Conservation (phyloP, 2,113 vertebrate species). For the Maccullochella peelii region DNA sequence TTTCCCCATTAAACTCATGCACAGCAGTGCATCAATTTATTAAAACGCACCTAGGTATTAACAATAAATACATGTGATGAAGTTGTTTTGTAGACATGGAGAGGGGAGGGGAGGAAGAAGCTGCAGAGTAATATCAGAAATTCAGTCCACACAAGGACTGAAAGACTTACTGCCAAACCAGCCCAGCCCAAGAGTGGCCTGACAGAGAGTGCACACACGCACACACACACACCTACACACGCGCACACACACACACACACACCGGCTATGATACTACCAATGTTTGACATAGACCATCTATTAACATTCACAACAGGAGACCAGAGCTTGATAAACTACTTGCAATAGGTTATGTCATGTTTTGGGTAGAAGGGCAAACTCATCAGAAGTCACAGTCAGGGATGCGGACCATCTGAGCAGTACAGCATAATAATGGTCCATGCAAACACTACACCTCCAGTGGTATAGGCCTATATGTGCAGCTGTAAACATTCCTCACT, state of each 20-base stretch:
- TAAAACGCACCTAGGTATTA: background rate
- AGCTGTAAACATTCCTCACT: slow-evolving; percentile 43
- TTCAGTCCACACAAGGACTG: slow-evolving; percentile 20
- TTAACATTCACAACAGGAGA: background rate
- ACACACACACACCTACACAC: slow-evolving; percentile 7
- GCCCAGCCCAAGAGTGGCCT: slow-evolving; percentile 16
- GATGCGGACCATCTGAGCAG: background rate
- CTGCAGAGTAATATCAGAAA: slow-evolving; percentile 7
- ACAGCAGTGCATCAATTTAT: background rate
- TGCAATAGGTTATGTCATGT: background rate
- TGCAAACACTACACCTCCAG: background rate
- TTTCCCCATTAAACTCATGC: background rate
- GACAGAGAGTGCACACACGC: background rate
- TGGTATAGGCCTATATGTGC: background rate
- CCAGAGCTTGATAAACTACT: background rate
- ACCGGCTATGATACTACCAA: background rate
- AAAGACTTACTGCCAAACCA: slow-evolving; percentile 25
- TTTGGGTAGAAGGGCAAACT: background rate
- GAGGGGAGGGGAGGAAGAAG: background rate
- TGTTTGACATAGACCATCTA: background rate
- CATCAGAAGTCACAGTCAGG: background rate
- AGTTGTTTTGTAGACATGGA: background rate
- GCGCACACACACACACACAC: slow-evolving; percentile 12
- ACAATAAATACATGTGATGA: background rate
- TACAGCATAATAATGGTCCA: background rate